A percentile compares a stretch with the other conserved stretches of the same genome.
phyloP scores from a whole-genome alignment of 2,797 vertebrate species.

The Carapus acus region DNA sequence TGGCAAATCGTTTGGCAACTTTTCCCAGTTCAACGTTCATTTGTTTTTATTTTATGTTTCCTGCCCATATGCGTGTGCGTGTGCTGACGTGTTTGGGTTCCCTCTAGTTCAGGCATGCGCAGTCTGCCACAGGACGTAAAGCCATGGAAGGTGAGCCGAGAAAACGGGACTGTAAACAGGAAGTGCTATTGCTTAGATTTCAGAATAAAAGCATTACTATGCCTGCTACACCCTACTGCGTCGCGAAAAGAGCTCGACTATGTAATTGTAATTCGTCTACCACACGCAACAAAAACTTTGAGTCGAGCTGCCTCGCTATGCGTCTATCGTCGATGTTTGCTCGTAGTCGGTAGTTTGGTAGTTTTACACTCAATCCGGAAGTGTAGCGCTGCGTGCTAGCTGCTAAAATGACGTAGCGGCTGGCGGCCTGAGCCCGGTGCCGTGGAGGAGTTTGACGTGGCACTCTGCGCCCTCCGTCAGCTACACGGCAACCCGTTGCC shows the following conservation, averaged over 20 bases:
- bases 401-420: rapidly evolving
- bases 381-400: rapidly evolving
- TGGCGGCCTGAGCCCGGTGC: slow-evolving; percentile 48
- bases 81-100: slow-evolving; percentile 72
- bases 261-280: rapidly evolving
- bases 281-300: rapidly evolving
- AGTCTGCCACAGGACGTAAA: neutral
- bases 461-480: slow-evolving; percentile 61
- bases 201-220: neutral
- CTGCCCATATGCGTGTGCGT: slow-evolving; percentile 15
- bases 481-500: slow-evolving; percentile 24
- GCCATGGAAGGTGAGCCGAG: neutral
- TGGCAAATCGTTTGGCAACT: neutral
- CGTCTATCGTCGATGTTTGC: rapidly evolving
- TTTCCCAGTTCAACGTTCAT: too few relatives aligned
- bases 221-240: rapidly evolving
- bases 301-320: rapidly evolving
- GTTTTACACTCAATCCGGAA: slow-evolving; percentile 36
- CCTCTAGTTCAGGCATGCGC: slow-evolving; percentile 64
- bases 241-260: rapidly evolving
- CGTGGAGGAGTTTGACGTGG: slow-evolving; percentile 77
- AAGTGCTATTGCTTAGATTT: neutral
- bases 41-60: neutral
- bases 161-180: neutral
- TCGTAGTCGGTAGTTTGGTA: neutral